Evolutionary conservation across 2,888 invertebrate species (phyloP), one percentile per base, ranked within the genome.

Genomic region (Rhopalosiphum nymphaeae): DNA sequence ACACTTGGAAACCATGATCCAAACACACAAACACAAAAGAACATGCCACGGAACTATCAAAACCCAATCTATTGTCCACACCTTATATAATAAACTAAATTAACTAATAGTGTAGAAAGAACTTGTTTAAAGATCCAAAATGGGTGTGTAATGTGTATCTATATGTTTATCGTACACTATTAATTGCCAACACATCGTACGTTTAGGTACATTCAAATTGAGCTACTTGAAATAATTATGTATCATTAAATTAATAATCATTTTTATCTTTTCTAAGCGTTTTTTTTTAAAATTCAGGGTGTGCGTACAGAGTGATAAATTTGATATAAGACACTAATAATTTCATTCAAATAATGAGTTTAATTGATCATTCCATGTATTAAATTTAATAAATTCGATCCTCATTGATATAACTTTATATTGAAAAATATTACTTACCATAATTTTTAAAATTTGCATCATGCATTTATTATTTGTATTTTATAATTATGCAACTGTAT

Each of bases 1-100:
- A 11, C 26, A 88, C 29, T 87, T 42, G 29, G 3, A 78, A 56
- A 56, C 49, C 9, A 78, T 92, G 87, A 67, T 56, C n/a, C 29
- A 78, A 92, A 67, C 25, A 88, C 10, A 49, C 21, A 88, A 92
- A 44, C 44, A 88, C 21, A 92, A 49, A 42, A 92, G 53, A 53
- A 92, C 36, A 87, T 46, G 57, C 26, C 13, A 49, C 42, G 42
- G 49, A 92, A 92, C 42, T n/a, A 92, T 78, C 42, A 78, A 53
- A 92, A 92, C 53, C 10, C 13, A 78, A 56, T 88, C 53, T 78
- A 92, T 92, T 78, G 78, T 92, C 67, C 92, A 89, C 92, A 56
- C 92, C 92, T 92, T 92, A 26, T 44, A 78, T 44, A 89, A 78
- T 88, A 78, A 56, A 53, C 44, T 89, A 89, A 92, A 92, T 88